Evolutionary conservation across 1,140 invertebrate genomes (phyloP).

Genomic region (Drosophila nikananu): DNA sequence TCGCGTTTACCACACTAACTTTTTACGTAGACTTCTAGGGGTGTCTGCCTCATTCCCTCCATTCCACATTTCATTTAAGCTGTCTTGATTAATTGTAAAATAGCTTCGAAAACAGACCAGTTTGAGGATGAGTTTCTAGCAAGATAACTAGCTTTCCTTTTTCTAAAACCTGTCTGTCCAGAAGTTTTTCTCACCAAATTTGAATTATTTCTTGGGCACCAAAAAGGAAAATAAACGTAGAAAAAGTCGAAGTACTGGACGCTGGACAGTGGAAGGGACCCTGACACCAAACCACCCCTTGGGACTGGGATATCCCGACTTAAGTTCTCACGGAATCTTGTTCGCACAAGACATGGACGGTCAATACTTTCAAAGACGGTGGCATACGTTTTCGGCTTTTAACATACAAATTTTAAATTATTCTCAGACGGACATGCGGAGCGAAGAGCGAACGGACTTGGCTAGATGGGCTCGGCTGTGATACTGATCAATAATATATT

Average conservation of each 20-base stretch:
- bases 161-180: constrained; percentile 2
- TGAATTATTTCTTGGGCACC: neutral
- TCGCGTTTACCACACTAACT: constrained; percentile 3
- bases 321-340: constrained; percentile 6
- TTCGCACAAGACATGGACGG: neutral
- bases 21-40: neutral
- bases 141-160: neutral
- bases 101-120: neutral
- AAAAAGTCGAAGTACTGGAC: constrained; percentile 5
- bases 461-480: too few relatives aligned
- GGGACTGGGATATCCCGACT: too few relatives aligned
- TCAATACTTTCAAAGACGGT: neutral
- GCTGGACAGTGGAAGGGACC: constrained; percentile 1
- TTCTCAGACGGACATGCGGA: too few relatives aligned
- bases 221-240: neutral
- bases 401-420: neutral
- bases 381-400: neutral
- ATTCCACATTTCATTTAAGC: neutral
- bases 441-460: too few relatives aligned
- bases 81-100: constrained; percentile 1
- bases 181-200: constrained; percentile 21
- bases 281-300: constrained; percentile 1
- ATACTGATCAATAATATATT: too few relatives aligned
- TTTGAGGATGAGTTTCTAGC: neutral
- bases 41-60: neutral